Base-by-base conservation (phyloP, 2,888 invertebrate species). In the Norana najaformis region DNA sequence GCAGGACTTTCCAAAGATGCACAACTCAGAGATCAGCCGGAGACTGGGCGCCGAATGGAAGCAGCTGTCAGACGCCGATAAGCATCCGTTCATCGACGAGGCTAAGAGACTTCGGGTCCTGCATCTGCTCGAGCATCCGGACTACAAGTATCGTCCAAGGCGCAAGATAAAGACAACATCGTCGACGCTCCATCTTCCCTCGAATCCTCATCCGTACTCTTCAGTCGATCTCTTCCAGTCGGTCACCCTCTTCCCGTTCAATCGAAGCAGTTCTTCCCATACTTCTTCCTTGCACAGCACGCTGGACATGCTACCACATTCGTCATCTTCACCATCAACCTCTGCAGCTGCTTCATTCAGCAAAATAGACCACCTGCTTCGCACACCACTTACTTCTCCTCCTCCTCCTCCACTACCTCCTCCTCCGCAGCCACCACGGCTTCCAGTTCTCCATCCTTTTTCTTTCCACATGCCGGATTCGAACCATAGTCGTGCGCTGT, bases 1-100 rank as follows among this genome's bases (percentile, higher is more conserved):
- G 69, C 69, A 69, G 69, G 69, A 69, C 69, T 69, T 69, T n/a
- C 69, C 69, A n/a, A 69, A 69, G 69, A 69, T 69, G 69, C 69
- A 69, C 69, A 69, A 69, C 69, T 69, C 69, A 0, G 69, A 69
- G 69, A 69, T 69, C 69, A 69, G 69, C n/a, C 69, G 69, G 69
- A 69, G 69, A 69, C 69, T 69, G n/a, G 69, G 69, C 69, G 69
- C 69, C 69, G 69, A 69, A n/a, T 69, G 69, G 69, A 69, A 69
- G 69, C 69, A 69, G 69, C 69, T 69, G 30, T 69, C 69, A n/a
- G 69, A 69, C 69, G 69, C 69, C 30, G 69, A 69, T 30, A 69
- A 69, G 69, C 69, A 69, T 69, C 69, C 69, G n/a, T 69, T 69
- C 69, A 69, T 69, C 69, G 69, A 69, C 69, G 69, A 69, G n/a